These are phyloP conservation scores for Parasteatoda lunata DNA, from an alignment of 2,888 invertebrate genomes.

Conservation along the genomic window DNA sequence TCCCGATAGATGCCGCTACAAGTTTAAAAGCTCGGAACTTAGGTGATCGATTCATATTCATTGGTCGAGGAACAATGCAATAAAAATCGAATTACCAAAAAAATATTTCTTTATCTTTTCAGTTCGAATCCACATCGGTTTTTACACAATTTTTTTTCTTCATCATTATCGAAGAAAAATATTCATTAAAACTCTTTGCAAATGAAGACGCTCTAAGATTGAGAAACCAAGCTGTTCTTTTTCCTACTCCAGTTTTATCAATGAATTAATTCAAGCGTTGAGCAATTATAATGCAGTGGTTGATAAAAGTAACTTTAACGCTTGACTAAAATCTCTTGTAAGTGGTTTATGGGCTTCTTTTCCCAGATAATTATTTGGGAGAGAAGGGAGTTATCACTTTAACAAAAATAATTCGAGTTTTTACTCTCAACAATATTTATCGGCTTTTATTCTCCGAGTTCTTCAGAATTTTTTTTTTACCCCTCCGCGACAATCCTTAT, in stretches of 20 bases:
- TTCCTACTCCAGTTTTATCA: constrained; percentile 48
- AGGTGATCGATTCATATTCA: constrained; percentile 21
- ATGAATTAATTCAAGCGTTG: constrained; percentile 67
- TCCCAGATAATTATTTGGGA: constrained; percentile 66
- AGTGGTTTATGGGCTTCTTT: constrained; percentile 66
- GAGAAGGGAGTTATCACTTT: constrained; percentile 46
- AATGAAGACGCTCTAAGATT: constrained; percentile 49
- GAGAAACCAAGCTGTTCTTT: constrained; percentile 50
- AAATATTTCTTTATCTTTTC: constrained; percentile 46
- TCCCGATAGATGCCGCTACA: constrained; percentile 64
- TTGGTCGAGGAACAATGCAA: constrained; percentile 51
- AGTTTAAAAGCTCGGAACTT: constrained; percentile 28
- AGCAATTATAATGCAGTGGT: constrained; percentile 62
- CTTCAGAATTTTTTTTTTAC: constrained; percentile 19
- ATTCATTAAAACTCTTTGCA: constrained; percentile 61
- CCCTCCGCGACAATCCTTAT: constrained; percentile 52
- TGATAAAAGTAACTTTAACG: constrained; percentile 67
- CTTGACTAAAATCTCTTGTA: constrained; percentile 64
- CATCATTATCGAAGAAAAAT: constrained; percentile 65
- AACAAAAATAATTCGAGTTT: constrained; percentile 64
- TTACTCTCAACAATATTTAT: constrained; percentile 65
- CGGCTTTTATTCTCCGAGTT: constrained; percentile 52
- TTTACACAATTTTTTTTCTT: constrained; percentile 43
- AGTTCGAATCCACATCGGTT: constrained; percentile 60
- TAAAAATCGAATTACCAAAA: constrained; percentile 64